These are phyloP conservation scores for Istiophorus platypterus DNA, from an alignment of 2,113 vertebrate genomes.

Conservation along the genomic window DNA sequence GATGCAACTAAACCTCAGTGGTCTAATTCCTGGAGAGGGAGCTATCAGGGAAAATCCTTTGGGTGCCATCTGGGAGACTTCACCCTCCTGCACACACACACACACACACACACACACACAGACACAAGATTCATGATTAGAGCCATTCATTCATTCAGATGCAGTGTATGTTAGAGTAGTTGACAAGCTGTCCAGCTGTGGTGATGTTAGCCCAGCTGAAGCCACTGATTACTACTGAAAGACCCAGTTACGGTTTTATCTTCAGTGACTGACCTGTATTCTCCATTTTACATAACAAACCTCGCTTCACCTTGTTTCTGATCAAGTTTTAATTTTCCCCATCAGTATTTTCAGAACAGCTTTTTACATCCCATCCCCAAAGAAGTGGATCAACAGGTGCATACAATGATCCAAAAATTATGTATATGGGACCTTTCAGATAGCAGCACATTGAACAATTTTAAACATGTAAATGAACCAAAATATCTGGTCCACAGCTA, in stretches of 20 bases:
- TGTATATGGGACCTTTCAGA: background rate
- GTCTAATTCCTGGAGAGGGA: conserved; percentile 81
- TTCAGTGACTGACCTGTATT: conserved; percentile 51
- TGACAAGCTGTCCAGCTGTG: conserved; percentile 80
- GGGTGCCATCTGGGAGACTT: conserved; percentile 81
- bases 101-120: conserved; percentile 23
- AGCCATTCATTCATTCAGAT: conserved; percentile 74
- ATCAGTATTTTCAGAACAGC: background rate
- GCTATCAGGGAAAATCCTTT: conserved; percentile 76
- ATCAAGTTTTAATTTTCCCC: background rate
- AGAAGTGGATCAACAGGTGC: too few relatives aligned
- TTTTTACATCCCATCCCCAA: too few relatives aligned
- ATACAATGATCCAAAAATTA: background rate
- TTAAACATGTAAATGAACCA: background rate
- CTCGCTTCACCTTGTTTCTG: background rate
- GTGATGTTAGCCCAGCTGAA: conserved; percentile 57
- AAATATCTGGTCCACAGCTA: background rate
- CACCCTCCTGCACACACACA: conserved; percentile 31
- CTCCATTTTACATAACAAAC: conserved; percentile 4
- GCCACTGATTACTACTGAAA: conserved; percentile 72
- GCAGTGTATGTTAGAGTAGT: conserved; percentile 64
- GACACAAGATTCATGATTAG: conserved; percentile 67
- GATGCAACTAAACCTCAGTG: conserved; percentile 75
- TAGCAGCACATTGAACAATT: background rate
- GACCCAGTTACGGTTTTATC: conserved; percentile 61